A percentile compares a stretch with the other conserved stretches of the same genome.
These are phyloP conservation scores for Hapalemur alaotrensis DNA, from an alignment of 2,797 vertebrate species.

Conservation along the genomic window DNA sequence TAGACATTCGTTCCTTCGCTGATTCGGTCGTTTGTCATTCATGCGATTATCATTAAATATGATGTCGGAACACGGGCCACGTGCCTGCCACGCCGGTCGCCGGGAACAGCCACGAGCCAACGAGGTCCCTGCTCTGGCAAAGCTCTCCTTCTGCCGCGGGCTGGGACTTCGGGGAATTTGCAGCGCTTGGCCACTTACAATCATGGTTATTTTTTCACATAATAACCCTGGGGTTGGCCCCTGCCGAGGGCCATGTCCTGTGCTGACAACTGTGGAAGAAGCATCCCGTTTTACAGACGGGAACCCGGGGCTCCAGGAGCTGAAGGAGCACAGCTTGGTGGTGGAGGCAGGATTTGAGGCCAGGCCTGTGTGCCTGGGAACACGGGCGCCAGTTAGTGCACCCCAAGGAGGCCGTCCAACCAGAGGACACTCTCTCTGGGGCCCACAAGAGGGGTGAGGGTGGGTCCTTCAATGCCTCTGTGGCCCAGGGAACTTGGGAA, in stretches of 20 bases:
- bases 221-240: not conserved
- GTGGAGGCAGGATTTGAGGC: not conserved
- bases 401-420: not conserved
- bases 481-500: not conserved
- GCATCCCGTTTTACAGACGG: not conserved
- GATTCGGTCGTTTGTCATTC: not conserved
- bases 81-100: not conserved
- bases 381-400: not conserved
- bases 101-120: not conserved
- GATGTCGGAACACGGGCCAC: not conserved
- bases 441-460: not conserved
- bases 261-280: not conserved
- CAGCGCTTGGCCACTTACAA: not conserved
- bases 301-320: not conserved
- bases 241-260: not conserved
- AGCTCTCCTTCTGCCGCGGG: not conserved
- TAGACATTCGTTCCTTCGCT: not conserved
- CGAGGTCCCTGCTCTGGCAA: not conserved
- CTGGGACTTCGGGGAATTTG: not conserved
- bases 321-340: not conserved
- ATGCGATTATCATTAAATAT: not conserved
- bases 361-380: not conserved
- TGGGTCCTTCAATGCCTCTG: not conserved
- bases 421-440: not conserved
- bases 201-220: not conserved